Conservation (phyloP, 2,797 vertebrate species). For the Chaetophractus vellerosus region DNA sequence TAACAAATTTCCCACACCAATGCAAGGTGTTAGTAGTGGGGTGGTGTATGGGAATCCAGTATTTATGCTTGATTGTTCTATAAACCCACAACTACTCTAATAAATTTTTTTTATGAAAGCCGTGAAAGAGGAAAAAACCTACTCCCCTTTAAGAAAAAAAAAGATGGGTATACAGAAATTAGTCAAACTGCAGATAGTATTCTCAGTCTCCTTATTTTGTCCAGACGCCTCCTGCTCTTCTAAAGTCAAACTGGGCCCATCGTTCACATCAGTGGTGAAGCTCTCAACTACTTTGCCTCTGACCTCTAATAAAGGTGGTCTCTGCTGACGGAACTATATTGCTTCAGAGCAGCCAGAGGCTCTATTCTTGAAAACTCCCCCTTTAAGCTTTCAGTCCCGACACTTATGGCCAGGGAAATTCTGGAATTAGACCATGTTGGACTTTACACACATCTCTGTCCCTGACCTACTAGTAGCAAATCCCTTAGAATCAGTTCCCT, state of each 20-base stretch:
- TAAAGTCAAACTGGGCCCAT: background rate
- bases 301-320: background rate
- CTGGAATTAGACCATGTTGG: background rate
- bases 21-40: no score
- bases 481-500: background rate
- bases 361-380: constrained; percentile 12
- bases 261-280: background rate
- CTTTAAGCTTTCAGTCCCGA: constrained; percentile 23
- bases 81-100: no score
- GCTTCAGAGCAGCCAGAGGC: background rate
- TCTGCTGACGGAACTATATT: constrained; percentile 15
- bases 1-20: no score
- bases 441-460: background rate
- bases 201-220: background rate
- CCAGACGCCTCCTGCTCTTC: background rate
- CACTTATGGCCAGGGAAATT: background rate
- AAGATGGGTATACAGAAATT: background rate
- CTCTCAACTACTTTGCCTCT: background rate
- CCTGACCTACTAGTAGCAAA: background rate
- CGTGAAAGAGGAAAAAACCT: no score
- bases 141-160: background rate
- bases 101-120: no score
- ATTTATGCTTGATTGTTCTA: no score
- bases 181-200: background rate
- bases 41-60: no score